A percentile compares a stretch with the other conserved stretches of the same genome.
phyloP scores from a whole-genome alignment of 2,113 vertebrate genomes.

The Thinocorus orbignyianus region DNA sequence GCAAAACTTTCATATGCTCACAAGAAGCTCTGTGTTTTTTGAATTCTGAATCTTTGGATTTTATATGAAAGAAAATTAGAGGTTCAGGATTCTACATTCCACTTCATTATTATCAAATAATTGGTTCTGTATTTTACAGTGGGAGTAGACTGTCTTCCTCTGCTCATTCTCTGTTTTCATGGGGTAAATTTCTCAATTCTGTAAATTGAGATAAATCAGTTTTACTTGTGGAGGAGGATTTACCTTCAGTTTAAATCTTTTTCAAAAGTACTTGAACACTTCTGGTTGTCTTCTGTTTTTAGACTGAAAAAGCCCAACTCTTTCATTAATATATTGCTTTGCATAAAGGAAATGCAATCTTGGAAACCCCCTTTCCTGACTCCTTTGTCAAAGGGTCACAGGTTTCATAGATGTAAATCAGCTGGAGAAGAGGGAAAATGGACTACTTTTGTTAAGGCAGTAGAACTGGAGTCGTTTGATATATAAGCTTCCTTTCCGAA shows the following conservation, averaged over 20 bases:
- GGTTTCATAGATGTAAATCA: not conserved
- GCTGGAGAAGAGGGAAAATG: not conserved
- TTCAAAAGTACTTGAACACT: not conserved
- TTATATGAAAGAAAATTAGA: not conserved
- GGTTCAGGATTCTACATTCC: not conserved
- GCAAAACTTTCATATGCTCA: accelerated
- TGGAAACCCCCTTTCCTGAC: not conserved
- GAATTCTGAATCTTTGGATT: not conserved
- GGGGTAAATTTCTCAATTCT: not conserved
- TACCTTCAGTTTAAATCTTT: not conserved
- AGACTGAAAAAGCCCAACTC: not conserved
- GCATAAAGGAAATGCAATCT: not conserved
- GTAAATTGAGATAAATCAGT: not conserved
- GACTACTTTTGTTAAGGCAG: not conserved
- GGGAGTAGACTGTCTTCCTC: not conserved
- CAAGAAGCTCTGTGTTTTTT: not conserved
- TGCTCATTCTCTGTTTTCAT: not conserved
- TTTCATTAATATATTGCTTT: not conserved
- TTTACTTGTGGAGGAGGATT: not conserved
- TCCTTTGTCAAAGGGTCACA: not conserved
- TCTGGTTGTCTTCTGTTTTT: not conserved
- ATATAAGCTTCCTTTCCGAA: not conserved
- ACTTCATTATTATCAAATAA: not conserved
- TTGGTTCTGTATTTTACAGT: not conserved
- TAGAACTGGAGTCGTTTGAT: not conserved